Conservation (phyloP, 2,888 invertebrate species). For the Xiphydria camelus region DNA sequence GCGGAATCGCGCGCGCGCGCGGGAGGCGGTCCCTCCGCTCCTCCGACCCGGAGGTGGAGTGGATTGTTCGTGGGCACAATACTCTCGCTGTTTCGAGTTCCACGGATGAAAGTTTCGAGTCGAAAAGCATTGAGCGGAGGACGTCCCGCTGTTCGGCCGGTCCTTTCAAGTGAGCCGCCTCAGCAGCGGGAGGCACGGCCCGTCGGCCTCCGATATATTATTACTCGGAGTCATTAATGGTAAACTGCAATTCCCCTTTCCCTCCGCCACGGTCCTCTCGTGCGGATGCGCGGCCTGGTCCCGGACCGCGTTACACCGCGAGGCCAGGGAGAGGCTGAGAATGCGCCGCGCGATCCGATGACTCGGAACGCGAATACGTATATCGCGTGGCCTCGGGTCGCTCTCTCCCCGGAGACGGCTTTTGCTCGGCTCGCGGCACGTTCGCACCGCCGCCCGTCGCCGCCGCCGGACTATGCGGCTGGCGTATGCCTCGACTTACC, state of each 20-base stretch:
- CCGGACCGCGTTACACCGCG: too few species aligned
- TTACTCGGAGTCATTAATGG: slow-evolving; percentile 53
- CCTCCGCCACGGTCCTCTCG: slow-evolving; percentile 12
- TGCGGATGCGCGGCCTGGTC: background rate
- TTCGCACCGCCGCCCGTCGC: too few species aligned
- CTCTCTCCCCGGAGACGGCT: too few species aligned
- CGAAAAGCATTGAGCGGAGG: slow-evolving; percentile 45
- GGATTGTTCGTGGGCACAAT: too few species aligned
- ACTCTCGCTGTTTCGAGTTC: slow-evolving; percentile 18
- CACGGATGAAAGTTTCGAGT: slow-evolving; percentile 38
- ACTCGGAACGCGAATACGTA: background rate
- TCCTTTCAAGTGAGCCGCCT: slow-evolving; percentile 52
- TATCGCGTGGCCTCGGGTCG: too few species aligned
- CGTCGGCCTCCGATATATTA: slow-evolving; percentile 48
- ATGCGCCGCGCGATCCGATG: background rate
- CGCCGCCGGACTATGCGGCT: too few species aligned
- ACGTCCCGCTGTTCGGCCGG: slow-evolving; percentile 52
- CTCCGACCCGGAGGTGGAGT: too few species aligned
- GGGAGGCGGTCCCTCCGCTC: too few species aligned
- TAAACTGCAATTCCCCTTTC: slow-evolving; percentile 50
- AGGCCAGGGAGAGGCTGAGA: too few species aligned
- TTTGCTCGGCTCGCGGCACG: too few species aligned
- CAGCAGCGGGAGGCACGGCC: slow-evolving; percentile 50
- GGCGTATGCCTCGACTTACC: too few species aligned
- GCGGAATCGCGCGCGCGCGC: too few species aligned